phyloP scores from a whole-genome alignment of 2,113 vertebrate species.

The Burhinus bistriatus region DNA sequence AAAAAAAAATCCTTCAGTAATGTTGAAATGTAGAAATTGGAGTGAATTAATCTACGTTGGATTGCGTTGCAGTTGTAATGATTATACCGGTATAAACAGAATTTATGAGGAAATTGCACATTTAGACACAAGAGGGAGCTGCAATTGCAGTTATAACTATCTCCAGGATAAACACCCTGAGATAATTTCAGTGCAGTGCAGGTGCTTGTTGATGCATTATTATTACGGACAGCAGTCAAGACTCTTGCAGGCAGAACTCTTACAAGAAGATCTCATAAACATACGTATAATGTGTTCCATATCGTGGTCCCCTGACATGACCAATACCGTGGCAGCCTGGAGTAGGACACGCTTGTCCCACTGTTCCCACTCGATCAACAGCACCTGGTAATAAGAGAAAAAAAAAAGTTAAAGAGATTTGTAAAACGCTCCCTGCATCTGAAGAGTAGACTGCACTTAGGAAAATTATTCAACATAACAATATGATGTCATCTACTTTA shows the following conservation, averaged over 20 bases:
- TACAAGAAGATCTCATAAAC: neutral
- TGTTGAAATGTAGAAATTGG: neutral
- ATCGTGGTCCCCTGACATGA: conserved; percentile 85
- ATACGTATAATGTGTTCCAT: conserved; percentile 89
- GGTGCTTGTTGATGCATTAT: neutral
- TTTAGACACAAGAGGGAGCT: conserved; percentile 65
- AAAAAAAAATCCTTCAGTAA: neutral
- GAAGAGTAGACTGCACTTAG: neutral
- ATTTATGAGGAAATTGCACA: neutral
- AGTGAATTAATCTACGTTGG: neutral
- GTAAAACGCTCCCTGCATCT: neutral
- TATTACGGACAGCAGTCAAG: neutral
- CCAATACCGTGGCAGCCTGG: conserved; percentile 86
- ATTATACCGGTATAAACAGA: neutral
- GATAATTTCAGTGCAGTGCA: neutral
- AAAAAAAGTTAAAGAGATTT: neutral
- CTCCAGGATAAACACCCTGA: neutral
- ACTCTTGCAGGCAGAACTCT: neutral
- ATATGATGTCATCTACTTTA: conserved; percentile 4
- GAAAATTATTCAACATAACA: rapidly evolving
- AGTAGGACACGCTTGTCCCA: conserved; percentile 86
- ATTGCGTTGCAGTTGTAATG: neutral
- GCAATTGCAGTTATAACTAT: neutral
- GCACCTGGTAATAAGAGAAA: conserved; percentile 16
- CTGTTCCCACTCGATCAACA: conserved; percentile 62